Base-by-base conservation (phyloP, 2,797 vertebrate species). In the Ctenosaura bakeri region DNA sequence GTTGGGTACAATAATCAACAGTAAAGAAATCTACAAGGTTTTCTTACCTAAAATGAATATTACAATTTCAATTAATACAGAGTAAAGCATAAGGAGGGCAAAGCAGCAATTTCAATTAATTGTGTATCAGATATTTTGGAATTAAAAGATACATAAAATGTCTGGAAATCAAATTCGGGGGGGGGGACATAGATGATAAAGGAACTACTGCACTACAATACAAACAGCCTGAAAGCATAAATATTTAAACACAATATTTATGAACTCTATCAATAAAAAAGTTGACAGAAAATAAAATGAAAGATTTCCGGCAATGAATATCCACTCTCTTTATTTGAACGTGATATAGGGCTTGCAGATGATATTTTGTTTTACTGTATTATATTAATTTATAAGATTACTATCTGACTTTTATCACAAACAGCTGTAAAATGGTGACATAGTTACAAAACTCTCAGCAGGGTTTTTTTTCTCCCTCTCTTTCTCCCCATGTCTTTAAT, bases 321-420 rank as follows among this genome's bases (percentile, higher is more conserved):
- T 69, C 42, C 14, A 32, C 62, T 50, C 66, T 26, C 26, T 84
- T 84, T 69, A 84, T 83, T 56, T 50, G n/a, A 16, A n/a, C 50
- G n/a, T 16, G 29, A 80, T 29, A 18, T n/a, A 54, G 8, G n/a
- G 80, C 4, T 82, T 82, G 22, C n/a, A 69, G 7, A 50, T 85
- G 16, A 10, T n/a, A 32, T 42, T 85, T 69, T n/a, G 62, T n/a
- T n/a, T 69, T 85, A 69, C 22, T 71, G 29, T 52, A 50, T 71
- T 85, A 46, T 85, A 50, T 85, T 50, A 6, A 22, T 69, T 46
- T 46, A 18, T 69, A 84, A 66, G 38, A 84, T 84, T 85, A n/a
- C 46, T 50, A 32, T 20, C 83, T 18, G 7, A 0, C 66, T 18
- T 85, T 71, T 69, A 71, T 71, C 64, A 85, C 8, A 52, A n/a